Evolutionary conservation across 2,113 vertebrate species (phyloP).

Genomic region (Gymnogyps californianus): DNA sequence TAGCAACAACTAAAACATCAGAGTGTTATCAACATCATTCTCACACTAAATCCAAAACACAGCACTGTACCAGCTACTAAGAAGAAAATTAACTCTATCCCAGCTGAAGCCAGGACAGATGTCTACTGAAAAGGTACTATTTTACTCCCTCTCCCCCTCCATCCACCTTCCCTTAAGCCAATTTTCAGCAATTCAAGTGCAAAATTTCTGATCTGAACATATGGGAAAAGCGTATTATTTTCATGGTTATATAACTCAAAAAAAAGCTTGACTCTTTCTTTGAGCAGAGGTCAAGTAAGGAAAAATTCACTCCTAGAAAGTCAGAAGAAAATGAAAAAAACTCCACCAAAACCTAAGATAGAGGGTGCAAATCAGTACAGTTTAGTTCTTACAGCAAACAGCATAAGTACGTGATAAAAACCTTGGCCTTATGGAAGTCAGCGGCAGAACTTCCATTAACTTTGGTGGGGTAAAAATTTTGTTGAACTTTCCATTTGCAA

Average conservation of each 20-base stretch:
- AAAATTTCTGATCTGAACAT: neutral
- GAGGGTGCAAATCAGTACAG: neutral
- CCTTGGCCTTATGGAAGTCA: neutral
- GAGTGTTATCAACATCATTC: too few species aligned
- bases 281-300: neutral
- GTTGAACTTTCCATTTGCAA: neutral
- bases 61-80: too few species aligned
- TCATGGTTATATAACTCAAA: neutral
- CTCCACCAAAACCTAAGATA: neutral
- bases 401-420: neutral
- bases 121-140: neutral
- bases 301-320: neutral
- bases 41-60: too few species aligned
- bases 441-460: neutral
- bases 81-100: too few species aligned
- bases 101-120: too few species aligned
- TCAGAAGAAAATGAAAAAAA: neutral
- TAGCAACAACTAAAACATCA: too few species aligned
- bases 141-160: neutral
- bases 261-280: neutral
- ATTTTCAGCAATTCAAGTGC: neutral
- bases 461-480: neutral
- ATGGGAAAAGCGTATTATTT: neutral
- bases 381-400: neutral
- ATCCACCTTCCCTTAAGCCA: neutral